A percentile compares a stretch with the other conserved stretches of the same genome.
These are phyloP conservation scores for Cylas formicarius DNA, from an alignment of 1,140 invertebrate species.

Conservation along the genomic window DNA sequence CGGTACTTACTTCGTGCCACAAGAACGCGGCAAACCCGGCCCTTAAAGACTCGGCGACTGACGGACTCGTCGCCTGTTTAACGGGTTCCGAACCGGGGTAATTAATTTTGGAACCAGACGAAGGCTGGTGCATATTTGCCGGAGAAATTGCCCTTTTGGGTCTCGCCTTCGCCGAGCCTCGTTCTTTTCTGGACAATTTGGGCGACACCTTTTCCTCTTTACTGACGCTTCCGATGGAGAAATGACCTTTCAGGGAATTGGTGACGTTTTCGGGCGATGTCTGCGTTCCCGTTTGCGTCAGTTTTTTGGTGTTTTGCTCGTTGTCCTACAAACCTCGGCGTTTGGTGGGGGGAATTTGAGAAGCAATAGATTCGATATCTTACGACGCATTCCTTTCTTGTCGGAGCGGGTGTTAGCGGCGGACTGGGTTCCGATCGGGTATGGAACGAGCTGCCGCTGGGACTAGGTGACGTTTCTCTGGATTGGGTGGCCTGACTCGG, in stretches of 20 bases:
- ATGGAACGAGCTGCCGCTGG: conserved; percentile 51
- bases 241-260: conserved; percentile 49
- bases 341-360: background rate
- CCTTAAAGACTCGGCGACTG: conserved; percentile 84
- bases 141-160: conserved; percentile 60
- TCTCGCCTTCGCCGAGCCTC: conserved; percentile 44
- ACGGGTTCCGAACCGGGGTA: conserved; percentile 44
- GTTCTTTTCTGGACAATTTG: conserved; percentile 56
- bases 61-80: conserved; percentile 84
- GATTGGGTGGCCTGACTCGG: conserved; percentile 48
- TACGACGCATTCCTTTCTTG: conserved; percentile 29
- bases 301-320: conserved; percentile 43
- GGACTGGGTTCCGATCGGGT: conserved; percentile 48
- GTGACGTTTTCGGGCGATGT: conserved; percentile 61
- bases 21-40: conserved; percentile 92
- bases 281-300: conserved; percentile 68
- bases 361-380: conserved; percentile 6
- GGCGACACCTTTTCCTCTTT: conserved; percentile 56
- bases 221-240: conserved; percentile 52
- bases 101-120: conserved; percentile 29
- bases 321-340: conserved; percentile 35
- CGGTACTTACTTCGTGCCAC: conserved; percentile 86
- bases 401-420: conserved; percentile 43
- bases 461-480: conserved; percentile 54
- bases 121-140: conserved; percentile 42